These are phyloP conservation scores for Melieria omissa DNA, from an alignment of 2,888 invertebrate species.

Conservation along the genomic window DNA sequence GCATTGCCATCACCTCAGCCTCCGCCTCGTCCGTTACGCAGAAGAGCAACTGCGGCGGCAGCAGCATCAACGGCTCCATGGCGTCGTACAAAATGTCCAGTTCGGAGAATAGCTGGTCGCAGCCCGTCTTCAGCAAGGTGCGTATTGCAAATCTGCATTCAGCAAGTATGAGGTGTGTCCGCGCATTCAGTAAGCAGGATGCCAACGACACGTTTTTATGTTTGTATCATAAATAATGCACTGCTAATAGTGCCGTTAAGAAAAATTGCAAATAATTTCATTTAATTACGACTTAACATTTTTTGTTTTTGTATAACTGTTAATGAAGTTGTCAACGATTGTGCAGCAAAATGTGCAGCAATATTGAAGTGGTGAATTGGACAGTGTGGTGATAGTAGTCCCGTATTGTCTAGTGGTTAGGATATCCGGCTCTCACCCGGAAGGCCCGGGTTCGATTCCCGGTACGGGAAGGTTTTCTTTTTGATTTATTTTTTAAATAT, in stretches of 20 bases:
- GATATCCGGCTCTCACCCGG: conserved; percentile 68
- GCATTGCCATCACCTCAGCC: conserved; percentile 36
- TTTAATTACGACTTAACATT: too few species aligned
- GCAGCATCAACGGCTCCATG: conserved; percentile 59
- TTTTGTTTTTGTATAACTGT: too few species aligned
- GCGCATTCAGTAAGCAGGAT: too few species aligned
- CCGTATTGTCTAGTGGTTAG: conserved; percentile 68
- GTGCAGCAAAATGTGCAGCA: background rate
- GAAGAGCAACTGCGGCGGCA: conserved; percentile 55
- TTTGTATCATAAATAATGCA: too few species aligned
- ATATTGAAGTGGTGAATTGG: background rate
- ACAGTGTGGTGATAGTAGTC: conserved; percentile 40
- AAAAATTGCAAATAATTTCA: too few species aligned
- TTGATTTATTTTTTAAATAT: background rate
- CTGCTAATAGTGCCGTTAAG: too few species aligned
- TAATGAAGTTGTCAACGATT: too few species aligned
- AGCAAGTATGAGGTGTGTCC: background rate
- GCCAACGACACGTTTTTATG: too few species aligned
- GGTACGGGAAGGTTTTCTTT: conserved; percentile 63
- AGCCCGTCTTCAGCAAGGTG: conserved; percentile 63
- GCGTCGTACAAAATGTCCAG: conserved; percentile 63
- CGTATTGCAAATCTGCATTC: conserved; percentile 6
- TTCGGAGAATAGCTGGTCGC: conserved; percentile 64
- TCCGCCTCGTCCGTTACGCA: conserved; percentile 49
- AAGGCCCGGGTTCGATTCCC: conserved; percentile 69